Conservation (phyloP, 92 coral and sea anemone genomes). For the Paragorgia papillata region DNA sequence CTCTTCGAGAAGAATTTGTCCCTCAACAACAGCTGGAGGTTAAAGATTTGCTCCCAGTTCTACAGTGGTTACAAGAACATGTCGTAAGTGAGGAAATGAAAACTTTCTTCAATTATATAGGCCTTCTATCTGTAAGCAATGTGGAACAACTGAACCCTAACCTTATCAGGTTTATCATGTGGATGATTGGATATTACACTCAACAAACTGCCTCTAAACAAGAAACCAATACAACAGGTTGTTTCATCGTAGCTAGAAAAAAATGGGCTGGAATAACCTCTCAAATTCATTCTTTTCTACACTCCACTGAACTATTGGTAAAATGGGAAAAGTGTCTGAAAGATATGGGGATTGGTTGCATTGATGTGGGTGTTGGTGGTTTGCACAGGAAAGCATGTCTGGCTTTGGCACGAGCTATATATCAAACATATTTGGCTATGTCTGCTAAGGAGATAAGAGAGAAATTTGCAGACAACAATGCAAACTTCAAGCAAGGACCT, state of each 20-base stretch:
- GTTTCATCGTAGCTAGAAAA: conserved; percentile 20
- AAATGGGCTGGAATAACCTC: conserved; percentile 36
- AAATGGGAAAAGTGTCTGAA: conserved; percentile 50
- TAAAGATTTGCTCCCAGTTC: too few relatives aligned
- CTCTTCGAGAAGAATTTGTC: too few relatives aligned
- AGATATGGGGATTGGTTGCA: too few relatives aligned
- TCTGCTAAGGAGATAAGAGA: conserved; percentile 26
- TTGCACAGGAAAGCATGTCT: conserved; percentile 29
- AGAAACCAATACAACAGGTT: conserved; percentile 17
- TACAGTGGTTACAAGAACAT: too few relatives aligned
- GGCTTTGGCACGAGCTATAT: conserved; percentile 16
- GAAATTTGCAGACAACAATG: conserved; percentile 8
- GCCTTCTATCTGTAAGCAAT: too few relatives aligned
- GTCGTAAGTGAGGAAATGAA: too few relatives aligned
- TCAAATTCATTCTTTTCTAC: conserved; percentile 35
- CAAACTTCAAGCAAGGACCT: conserved; percentile 41
- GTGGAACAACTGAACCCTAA: too few relatives aligned
- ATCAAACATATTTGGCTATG: conserved; percentile 2
- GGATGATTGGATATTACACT: conserved; percentile 20
- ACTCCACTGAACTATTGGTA: conserved; percentile 27
- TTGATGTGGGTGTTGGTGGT: conserved; percentile 36
- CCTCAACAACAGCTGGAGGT: too few relatives aligned
- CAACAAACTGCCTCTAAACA: conserved; percentile 33
- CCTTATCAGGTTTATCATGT: not conserved
- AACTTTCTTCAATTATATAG: too few relatives aligned